Conservation (phyloP, 1,140 invertebrate species). For the Cepaea nemoralis region DNA sequence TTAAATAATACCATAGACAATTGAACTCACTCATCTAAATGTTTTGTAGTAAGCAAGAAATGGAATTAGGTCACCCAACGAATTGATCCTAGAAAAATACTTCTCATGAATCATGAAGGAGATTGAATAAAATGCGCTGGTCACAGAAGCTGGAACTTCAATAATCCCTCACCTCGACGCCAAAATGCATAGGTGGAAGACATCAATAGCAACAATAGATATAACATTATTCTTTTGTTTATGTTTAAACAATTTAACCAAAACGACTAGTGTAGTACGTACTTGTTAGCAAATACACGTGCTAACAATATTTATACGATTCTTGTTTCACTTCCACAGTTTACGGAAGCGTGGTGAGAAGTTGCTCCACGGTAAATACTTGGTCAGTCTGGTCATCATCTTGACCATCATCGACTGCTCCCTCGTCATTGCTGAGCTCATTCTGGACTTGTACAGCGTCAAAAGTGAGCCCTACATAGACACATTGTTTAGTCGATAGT, state of each 20-base stretch:
- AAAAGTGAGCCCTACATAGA: constrained; percentile 56
- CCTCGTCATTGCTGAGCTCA: constrained; percentile 65
- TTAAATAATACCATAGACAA: too few species aligned
- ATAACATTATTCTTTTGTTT: not conserved
- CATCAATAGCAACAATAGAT: too few species aligned
- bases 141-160: too few species aligned
- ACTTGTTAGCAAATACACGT: not conserved
- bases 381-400: constrained; percentile 62
- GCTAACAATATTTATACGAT: not conserved
- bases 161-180: too few species aligned
- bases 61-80: too few species aligned
- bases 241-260: not conserved
- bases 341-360: constrained; percentile 61
- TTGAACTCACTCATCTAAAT: too few species aligned
- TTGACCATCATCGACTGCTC: constrained; percentile 65
- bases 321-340: constrained; percentile 47
- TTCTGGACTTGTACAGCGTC: constrained; percentile 66
- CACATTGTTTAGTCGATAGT: too few species aligned
- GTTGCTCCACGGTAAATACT: constrained; percentile 63
- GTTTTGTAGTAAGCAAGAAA: too few species aligned
- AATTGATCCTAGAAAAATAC: too few species aligned
- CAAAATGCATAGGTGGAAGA: too few species aligned
- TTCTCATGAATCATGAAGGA: too few species aligned
- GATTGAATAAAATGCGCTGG: too few species aligned
- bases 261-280: not conserved